Conservation (phyloP, 2,113 vertebrate genomes). For the Anarhynchus alexandrinus region DNA sequence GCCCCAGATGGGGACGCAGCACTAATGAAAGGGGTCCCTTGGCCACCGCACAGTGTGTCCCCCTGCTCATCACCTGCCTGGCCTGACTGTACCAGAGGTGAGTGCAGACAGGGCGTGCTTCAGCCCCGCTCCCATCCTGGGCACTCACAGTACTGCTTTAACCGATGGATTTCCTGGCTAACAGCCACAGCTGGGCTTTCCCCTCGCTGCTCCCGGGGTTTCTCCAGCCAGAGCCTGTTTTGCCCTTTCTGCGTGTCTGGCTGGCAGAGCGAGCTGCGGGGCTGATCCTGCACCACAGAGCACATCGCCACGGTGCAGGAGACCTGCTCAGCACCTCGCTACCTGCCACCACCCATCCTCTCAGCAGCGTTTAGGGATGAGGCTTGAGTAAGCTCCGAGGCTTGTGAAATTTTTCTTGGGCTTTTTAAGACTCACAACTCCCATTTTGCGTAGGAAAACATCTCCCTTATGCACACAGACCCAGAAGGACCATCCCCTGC, state of each 20-base stretch:
- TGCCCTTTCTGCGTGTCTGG: neutral
- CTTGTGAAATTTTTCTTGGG: neutral
- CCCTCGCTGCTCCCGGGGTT: neutral
- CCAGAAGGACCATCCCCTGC: neutral
- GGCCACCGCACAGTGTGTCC: neutral
- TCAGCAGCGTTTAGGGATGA: fast-evolving
- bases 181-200: neutral
- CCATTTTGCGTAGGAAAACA: neutral
- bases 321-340: neutral
- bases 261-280: neutral
- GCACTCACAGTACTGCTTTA: fast-evolving
- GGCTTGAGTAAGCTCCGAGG: neutral
- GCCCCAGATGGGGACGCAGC: neutral
- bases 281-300: neutral
- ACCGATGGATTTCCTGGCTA: neutral
- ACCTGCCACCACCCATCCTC: neutral
- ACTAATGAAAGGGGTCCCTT: neutral
- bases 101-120: fast-evolving
- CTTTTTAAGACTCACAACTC: neutral
- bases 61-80: neutral
- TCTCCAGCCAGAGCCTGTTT: neutral
- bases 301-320: neutral
- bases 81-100: neutral
- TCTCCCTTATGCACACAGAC: fast-evolving
- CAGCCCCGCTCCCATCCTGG: neutral